A percentile compares a stretch with the other conserved stretches of the same genome.
Conservation (phyloP, 2,113 vertebrate species). For the Phaetusa simplex region DNA sequence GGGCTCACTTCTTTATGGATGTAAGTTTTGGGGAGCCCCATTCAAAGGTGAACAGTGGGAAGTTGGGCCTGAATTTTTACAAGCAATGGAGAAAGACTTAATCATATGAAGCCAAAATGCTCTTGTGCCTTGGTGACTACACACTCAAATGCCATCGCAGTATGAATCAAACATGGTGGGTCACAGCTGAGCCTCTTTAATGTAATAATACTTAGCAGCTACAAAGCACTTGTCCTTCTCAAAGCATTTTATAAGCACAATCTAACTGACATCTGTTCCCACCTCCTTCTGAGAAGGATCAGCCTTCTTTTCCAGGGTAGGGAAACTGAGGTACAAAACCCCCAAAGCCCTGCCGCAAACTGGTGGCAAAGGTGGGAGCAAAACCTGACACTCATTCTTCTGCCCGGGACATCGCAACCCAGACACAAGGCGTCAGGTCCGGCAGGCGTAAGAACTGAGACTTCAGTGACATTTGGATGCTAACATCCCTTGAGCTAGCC, state of each 20-base stretch:
- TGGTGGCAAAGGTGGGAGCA: neutral
- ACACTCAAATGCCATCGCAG: neutral
- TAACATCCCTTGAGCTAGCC: neutral
- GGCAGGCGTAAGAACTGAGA: neutral
- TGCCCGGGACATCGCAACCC: accelerated
- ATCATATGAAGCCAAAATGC: neutral
- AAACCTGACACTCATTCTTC: neutral
- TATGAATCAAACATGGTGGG: neutral
- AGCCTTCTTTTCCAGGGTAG: neutral
- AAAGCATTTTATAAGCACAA: neutral
- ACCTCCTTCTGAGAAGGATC: neutral
- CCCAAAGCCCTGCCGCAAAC: neutral
- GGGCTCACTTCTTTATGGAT: neutral
- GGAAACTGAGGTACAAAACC: neutral
- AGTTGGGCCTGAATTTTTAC: neutral
- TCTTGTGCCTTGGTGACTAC: neutral
- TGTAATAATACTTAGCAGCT: neutral
- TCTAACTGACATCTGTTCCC: neutral
- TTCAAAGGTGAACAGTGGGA: neutral
- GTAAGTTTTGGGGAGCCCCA: neutral
- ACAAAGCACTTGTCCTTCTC: neutral
- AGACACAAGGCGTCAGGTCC: accelerated
- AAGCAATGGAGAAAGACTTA: neutral
- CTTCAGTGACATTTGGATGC: neutral
- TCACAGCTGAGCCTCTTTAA: neutral